Conservation (phyloP, 2,113 vertebrate genomes). For the Bufo gargarizans region DNA sequence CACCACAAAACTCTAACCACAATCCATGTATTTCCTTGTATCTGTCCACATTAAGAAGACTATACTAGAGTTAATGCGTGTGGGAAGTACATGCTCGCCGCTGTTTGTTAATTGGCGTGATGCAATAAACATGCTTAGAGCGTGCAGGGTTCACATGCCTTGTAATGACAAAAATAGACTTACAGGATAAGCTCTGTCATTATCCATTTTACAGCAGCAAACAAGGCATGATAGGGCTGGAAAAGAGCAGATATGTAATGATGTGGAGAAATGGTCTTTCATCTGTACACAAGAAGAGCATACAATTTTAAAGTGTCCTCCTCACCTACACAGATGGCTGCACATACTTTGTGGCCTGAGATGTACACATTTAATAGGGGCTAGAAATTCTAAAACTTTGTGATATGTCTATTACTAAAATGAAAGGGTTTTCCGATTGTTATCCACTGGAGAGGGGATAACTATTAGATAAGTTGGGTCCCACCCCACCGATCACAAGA, state of each 20-base stretch:
- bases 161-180: constrained; percentile 71
- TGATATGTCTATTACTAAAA: no score
- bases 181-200: constrained; percentile 95
- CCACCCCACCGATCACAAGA: no score
- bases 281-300: background rate
- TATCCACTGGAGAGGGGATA: no score
- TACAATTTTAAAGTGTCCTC: background rate
- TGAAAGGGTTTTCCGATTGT: no score
- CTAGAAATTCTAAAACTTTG: no score
- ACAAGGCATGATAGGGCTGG: constrained; percentile 93
- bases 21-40: constrained; percentile 65
- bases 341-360: background rate
- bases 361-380: no score
- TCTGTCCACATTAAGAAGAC: constrained; percentile 28
- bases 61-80: background rate
- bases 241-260: constrained; percentile 64
- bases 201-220: constrained; percentile 92
- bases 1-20: constrained; percentile 66
- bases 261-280: background rate
- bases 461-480: no score
- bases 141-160: constrained; percentile 26
- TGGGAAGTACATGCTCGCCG: background rate
- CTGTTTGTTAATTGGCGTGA: constrained; percentile 10
- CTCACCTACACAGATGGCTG: background rate
- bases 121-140: constrained; percentile 21